Evolutionary conservation across 2,888 invertebrate genomes (phyloP), one percentile per base, ranked within the genome.

Genomic region (Eurois occulta): DNA sequence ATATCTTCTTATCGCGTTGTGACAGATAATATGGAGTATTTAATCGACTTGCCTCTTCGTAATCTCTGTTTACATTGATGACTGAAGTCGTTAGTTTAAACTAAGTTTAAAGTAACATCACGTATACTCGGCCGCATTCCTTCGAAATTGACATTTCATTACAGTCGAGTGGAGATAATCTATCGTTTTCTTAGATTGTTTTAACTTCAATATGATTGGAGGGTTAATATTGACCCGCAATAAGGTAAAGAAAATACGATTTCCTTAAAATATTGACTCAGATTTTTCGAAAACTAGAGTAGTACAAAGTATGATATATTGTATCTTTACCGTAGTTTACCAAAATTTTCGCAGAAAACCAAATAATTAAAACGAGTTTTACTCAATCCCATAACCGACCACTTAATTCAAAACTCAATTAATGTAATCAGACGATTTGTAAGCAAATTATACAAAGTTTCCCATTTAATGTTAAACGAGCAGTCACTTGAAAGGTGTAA

Each of bases 41-140:
- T 83, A 84, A 83, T 80, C 82, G 81, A 80, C 80, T 73, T 52
- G 71, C 77, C 69, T 77, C 81, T 76, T 46, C 77, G 73, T 89
- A 86, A 88, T 90, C 83, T 85, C 79, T 84, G 77, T 89, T 86
- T 80, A 78, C 78, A 75, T 84, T 87, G 81, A 83, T 86, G 77
- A 60, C 77, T 71, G 72, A 64, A 70, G 75, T 80, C 77, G 81
- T 84, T 75, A 87, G 75, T 75, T 76, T 79, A 72, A 77, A 71
- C 73, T 70, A 41, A 87, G 77, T 74, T 78, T 85, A 75, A 77
- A 78, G 73, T 72, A 52, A 78, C 58, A 24, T 70, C 48, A 24
- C 46, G 52, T 80, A 62, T 70, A 81, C 60, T 66, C 71, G 58
- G 41, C 75, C 77, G 79, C 81, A 86, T 86, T 87, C 83, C 82